Percentiles rank a stretch among this genome's conserved stretches.
Conservation (phyloP, 2,113 vertebrate species). For the Axis porcinus region DNA sequence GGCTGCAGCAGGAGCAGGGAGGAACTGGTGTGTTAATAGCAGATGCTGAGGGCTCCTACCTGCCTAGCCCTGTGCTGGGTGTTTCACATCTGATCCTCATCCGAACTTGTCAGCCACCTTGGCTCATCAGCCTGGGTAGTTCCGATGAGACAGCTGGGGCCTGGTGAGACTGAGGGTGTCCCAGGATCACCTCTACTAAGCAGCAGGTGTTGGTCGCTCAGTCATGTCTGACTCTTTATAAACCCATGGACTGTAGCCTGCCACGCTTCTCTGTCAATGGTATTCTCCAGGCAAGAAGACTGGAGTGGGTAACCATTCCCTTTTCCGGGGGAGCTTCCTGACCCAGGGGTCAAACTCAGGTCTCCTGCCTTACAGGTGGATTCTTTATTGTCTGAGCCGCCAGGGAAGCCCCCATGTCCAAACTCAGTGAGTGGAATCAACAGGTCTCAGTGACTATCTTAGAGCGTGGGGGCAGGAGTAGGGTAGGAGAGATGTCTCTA, state of each 20-base stretch:
- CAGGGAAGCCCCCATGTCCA: background rate
- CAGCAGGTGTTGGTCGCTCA: background rate
- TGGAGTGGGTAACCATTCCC: background rate
- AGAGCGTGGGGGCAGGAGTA: rapidly evolving
- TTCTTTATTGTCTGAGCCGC: background rate
- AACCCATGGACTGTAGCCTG: background rate
- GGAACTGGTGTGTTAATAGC: background rate
- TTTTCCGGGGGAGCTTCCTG: background rate
- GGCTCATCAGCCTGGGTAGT: background rate
- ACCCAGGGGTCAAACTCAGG: background rate
- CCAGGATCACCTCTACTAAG: background rate
- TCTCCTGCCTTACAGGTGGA: background rate
- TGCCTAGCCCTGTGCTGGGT: no score
- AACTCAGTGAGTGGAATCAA: background rate
- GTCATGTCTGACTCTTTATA: background rate
- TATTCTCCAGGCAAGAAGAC: background rate
- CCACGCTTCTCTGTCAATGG: background rate
- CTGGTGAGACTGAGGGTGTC: no score
- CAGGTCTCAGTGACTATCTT: background rate
- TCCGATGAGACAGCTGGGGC: background rate
- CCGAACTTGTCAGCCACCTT: background rate
- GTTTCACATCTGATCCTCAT: background rate
- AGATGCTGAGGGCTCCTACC: background rate
- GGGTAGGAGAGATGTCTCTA: background rate
- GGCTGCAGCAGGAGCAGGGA: background rate